These are phyloP conservation scores for Rousettus madagascariensis DNA, from an alignment of 2,797 vertebrate genomes.

Conservation along the genomic window DNA sequence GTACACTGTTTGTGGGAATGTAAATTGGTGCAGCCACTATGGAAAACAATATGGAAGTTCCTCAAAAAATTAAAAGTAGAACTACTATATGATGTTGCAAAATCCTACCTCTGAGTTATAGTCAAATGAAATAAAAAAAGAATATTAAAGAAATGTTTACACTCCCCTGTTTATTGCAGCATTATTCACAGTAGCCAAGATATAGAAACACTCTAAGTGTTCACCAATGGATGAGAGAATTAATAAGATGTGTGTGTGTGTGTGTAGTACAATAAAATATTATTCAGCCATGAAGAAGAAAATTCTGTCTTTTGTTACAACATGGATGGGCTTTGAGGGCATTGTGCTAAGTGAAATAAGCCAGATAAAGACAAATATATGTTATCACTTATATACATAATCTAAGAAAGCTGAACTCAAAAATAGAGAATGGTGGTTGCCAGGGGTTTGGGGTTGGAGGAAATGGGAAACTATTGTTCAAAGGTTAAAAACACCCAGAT, in stretches of 20 bases:
- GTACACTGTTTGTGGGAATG: neutral
- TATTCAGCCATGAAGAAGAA: neutral
- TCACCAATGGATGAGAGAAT: neutral
- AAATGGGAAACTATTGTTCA: neutral
- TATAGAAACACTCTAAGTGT: neutral
- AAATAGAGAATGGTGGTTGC: neutral
- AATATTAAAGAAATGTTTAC: neutral
- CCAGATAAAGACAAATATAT: neutral
- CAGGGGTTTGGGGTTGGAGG: neutral
- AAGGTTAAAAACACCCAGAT: too few relatives aligned
- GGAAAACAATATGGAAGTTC: neutral
- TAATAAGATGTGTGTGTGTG: neutral
- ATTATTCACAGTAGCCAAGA: neutral
- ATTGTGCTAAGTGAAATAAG: neutral
- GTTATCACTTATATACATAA: neutral
- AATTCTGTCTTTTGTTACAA: neutral
- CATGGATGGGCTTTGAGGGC: too few relatives aligned
- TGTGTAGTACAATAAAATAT: neutral
- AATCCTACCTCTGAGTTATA: neutral
- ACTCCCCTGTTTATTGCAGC: neutral
- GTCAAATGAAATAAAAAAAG: neutral
- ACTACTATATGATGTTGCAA: too few relatives aligned
- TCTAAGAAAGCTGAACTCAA: neutral
- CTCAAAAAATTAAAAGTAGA: neutral
- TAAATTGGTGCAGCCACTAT: neutral